phyloP scores from a whole-genome alignment of 92 coral and sea anemone genomes.

The Pocillopora grandis region DNA sequence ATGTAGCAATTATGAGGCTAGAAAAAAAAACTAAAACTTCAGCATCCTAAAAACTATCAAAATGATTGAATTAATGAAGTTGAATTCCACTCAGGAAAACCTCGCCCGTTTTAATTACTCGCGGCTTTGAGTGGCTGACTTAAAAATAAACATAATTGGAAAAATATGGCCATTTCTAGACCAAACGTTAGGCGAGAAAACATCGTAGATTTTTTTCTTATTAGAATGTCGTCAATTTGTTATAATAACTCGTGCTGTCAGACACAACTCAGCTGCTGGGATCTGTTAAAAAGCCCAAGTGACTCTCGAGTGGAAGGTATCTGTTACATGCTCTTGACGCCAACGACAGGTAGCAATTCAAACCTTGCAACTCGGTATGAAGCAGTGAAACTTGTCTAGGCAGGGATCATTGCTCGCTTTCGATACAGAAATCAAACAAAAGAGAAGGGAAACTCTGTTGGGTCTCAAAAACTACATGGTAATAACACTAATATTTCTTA shows the following conservation, averaged over 20 bases:
- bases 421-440: no score
- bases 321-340: not conserved
- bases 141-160: not conserved
- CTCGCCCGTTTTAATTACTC: not conserved
- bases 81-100: not conserved
- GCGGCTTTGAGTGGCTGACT: not conserved
- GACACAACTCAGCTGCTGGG: conserved; percentile 6
- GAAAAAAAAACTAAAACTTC: not conserved
- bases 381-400: not conserved
- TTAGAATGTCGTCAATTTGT: not conserved
- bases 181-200: conserved; percentile 1
- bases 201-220: conserved; percentile 11
- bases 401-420: not conserved
- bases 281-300: not conserved
- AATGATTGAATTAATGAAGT: conserved; percentile 7
- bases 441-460: not conserved
- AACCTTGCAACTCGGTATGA: not conserved
- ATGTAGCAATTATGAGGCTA: conserved; percentile 4
- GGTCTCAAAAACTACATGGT: not conserved
- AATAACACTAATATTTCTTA: not conserved
- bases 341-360: not conserved
- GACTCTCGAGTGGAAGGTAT: not conserved
- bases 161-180: not conserved
- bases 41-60: not conserved
- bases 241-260: conserved; percentile 23